Evolutionary conservation across 2,113 vertebrate genomes (phyloP).

Genomic region (Tauraco erythrolophus): DNA sequence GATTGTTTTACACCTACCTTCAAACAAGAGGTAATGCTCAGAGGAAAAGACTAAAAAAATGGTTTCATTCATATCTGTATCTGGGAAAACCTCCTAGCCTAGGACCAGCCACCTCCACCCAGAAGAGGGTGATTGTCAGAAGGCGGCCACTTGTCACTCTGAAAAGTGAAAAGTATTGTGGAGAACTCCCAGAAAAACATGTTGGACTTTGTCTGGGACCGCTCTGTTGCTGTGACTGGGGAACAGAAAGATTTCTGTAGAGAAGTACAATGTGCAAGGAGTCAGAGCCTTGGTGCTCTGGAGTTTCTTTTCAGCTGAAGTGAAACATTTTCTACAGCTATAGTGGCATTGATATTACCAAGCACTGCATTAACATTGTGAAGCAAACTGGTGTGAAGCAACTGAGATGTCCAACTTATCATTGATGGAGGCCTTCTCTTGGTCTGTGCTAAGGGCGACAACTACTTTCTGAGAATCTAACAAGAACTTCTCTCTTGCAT

Average conservation of each 20-base stretch:
- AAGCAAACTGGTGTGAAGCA: neutral
- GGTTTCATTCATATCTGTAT: rapidly evolving
- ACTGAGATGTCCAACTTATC: neutral
- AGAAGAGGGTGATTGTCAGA: neutral
- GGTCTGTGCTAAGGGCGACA: neutral
- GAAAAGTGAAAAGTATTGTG: neutral
- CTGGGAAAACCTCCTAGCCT: neutral
- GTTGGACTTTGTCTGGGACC: neutral
- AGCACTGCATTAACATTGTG: neutral
- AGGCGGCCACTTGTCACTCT: neutral
- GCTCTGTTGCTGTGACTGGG: neutral
- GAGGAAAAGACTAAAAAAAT: neutral
- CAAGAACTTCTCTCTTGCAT: neutral
- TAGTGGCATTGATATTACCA: neutral
- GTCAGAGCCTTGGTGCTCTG: neutral
- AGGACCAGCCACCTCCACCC: neutral
- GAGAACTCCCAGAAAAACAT: neutral
- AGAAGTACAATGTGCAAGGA: neutral
- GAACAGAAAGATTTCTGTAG: neutral
- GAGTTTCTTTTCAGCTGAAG: neutral
- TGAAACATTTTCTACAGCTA: neutral
- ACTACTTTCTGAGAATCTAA: neutral
- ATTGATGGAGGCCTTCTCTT: neutral
- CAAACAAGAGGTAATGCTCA: neutral
- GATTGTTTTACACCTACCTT: neutral